Base-by-base conservation (phyloP, 2,113 vertebrate genomes). In the Mesocricetus auratus region DNA sequence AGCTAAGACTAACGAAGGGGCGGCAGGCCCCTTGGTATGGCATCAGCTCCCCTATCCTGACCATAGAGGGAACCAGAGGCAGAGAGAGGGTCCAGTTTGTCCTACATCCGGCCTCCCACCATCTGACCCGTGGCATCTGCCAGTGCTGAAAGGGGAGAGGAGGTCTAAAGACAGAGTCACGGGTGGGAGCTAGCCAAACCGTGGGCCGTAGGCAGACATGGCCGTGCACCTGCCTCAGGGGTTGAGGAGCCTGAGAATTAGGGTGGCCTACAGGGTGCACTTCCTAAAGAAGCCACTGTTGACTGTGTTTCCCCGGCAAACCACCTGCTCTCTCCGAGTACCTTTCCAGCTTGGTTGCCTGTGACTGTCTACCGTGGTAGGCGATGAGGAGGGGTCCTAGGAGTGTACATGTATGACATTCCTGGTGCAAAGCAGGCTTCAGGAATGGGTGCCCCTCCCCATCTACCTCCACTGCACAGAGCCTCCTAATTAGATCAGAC, bases 1-100 rank as follows among this genome's bases (percentile, higher is more conserved):
- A 98, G 98, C 96, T 97, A 97, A 98, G 98, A 97, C 95, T 96
- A 98, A 98, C 22, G 0, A 97, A 98, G 96, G 97, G 96, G 96
- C 39, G 86, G 97, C 89, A 47, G 91, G 87, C 39, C 19, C 33
- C 97, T 87, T 95, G 89, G 95, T n/a, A 60, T 6, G 5, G 39
- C 26, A 3, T 36, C 12, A 53, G 26, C n/a, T 96, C 95, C 68
- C 89, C 93, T 79, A 2, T 0, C 86, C 91, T n/a, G 87, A 39
- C 50, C 77, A 56, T 78, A 92, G 24, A 77, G 42, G 64, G 78
- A 93, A 74, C 78, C 64, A 89, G 82, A 86, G 78, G 15, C 24
- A 62, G 36, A 68, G 60, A 74, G 56, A 62, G 83, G 73, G 71
- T 3, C 8, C 9, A 36, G 85, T 83, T 39, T 95, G 60, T 33